These are phyloP conservation scores for Callinectes sapidus DNA, from an alignment of 2,888 invertebrate species.

Conservation along the genomic window DNA sequence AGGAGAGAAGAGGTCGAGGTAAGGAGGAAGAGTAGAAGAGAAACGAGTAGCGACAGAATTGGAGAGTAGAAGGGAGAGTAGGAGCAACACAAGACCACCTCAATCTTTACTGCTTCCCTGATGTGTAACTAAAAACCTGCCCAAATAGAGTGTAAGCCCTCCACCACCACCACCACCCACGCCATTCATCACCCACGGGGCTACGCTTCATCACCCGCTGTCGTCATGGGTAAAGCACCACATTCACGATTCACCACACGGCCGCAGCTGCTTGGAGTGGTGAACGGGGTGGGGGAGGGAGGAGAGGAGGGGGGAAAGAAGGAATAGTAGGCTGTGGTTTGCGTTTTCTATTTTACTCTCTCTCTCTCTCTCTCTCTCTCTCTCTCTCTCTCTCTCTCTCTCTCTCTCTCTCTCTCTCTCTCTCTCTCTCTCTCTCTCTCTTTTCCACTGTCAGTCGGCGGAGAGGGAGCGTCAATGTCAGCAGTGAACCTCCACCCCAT, in stretches of 20 bases:
- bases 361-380: constrained; percentile 35
- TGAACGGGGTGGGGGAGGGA: too few species aligned
- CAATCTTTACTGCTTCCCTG: neutral
- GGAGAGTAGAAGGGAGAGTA: neutral
- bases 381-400: constrained; percentile 34
- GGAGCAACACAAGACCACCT: neutral
- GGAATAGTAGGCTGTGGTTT: neutral
- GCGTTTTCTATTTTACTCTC: constrained; percentile 7
- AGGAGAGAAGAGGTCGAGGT: neutral
- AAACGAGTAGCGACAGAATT: neutral
- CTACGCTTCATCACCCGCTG: neutral
- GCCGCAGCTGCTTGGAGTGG: neutral
- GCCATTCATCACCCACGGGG: neutral
- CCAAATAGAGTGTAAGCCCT: constrained; percentile 1
- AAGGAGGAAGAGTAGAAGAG: neutral
- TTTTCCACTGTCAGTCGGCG: constrained; percentile 8
- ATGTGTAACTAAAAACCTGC: neutral
- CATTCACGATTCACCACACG: constrained; percentile 21
- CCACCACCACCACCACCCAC: neutral
- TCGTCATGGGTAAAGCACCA: constrained; percentile 28
- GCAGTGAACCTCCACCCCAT: constrained; percentile 20
- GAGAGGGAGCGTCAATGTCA: constrained; percentile 14
- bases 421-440: constrained; percentile 10
- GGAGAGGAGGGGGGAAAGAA: too few species aligned
- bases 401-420: constrained; percentile 31